Conservation (phyloP, 2,113 vertebrate genomes). For the Erinaceus europaeus region DNA sequence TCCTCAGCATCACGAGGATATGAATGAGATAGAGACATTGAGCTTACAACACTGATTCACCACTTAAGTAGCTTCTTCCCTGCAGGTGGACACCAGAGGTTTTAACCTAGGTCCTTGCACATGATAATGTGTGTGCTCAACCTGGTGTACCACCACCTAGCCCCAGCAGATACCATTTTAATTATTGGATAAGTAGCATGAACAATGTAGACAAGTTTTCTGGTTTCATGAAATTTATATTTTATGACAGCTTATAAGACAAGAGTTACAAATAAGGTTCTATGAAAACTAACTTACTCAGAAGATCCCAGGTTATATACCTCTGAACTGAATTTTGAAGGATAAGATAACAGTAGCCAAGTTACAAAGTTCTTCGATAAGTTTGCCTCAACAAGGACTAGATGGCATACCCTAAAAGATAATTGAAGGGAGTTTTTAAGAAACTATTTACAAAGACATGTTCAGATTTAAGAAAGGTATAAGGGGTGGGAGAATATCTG, state of each 20-base stretch:
- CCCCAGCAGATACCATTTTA: not conserved
- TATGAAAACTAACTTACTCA: not conserved
- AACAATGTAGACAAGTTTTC: not conserved
- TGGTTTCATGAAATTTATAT: conserved; percentile 34
- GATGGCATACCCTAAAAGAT: not conserved
- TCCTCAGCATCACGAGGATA: too few relatives aligned
- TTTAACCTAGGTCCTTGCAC: too few relatives aligned
- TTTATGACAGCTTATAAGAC: conserved; percentile 18
- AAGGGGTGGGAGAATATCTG: not conserved
- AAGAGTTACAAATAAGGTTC: not conserved
- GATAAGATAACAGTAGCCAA: not conserved
- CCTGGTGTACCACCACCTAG: too few relatives aligned
- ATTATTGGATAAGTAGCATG: not conserved
- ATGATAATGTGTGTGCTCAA: too few relatives aligned
- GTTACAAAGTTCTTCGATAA: not conserved
- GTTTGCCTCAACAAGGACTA: conserved; percentile 2
- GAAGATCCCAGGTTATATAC: not conserved
- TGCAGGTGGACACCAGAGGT: too few relatives aligned
- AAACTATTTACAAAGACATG: not conserved
- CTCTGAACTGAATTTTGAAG: not conserved
- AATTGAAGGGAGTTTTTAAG: conserved; percentile 11
- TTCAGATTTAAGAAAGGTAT: not conserved
- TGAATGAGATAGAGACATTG: too few relatives aligned
- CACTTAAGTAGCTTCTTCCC: too few relatives aligned
- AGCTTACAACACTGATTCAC: too few relatives aligned